Conservation (phyloP, 2,113 vertebrate genomes). For the Antennarius striatus region DNA sequence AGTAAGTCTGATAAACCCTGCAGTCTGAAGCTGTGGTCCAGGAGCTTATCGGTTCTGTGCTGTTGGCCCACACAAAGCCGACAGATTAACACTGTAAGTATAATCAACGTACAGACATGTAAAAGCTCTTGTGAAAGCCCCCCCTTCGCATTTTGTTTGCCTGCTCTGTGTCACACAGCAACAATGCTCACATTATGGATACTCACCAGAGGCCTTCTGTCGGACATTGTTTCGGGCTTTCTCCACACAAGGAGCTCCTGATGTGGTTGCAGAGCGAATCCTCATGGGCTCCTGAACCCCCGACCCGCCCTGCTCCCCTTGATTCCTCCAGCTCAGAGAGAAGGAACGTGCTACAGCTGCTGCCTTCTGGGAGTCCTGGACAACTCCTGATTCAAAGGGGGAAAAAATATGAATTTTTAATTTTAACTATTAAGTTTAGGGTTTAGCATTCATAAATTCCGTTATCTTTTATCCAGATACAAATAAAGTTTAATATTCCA, state of each 20-base stretch:
- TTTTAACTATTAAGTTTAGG: no score
- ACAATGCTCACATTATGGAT: background rate
- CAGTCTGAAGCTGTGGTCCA: background rate
- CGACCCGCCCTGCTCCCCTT: constrained; percentile 77
- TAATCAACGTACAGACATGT: constrained; percentile 4
- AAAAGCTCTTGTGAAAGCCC: background rate
- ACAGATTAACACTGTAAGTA: constrained; percentile 15
- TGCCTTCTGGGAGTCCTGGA: constrained; percentile 87
- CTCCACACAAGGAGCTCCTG: constrained; percentile 93
- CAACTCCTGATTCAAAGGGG: constrained; percentile 77
- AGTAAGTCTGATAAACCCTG: constrained; percentile 39
- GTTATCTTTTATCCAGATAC: no score
- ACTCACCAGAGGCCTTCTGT: constrained; percentile 92
- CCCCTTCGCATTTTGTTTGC: background rate
- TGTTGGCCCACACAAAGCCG: constrained; percentile 23
- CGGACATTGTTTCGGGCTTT: constrained; percentile 93
- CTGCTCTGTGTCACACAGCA: background rate
- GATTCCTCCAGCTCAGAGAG: constrained; percentile 95
- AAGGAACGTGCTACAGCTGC: constrained; percentile 88
- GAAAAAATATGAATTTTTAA: background rate
- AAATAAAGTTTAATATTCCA: no score
- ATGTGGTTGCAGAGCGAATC: constrained; percentile 94
- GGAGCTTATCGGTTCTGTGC: constrained; percentile 20
- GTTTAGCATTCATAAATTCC: no score
- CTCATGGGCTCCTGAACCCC: constrained; percentile 91